Evolutionary conservation across 2,113 vertebrate genomes (phyloP).

Genomic region (Menidia beryllina): DNA sequence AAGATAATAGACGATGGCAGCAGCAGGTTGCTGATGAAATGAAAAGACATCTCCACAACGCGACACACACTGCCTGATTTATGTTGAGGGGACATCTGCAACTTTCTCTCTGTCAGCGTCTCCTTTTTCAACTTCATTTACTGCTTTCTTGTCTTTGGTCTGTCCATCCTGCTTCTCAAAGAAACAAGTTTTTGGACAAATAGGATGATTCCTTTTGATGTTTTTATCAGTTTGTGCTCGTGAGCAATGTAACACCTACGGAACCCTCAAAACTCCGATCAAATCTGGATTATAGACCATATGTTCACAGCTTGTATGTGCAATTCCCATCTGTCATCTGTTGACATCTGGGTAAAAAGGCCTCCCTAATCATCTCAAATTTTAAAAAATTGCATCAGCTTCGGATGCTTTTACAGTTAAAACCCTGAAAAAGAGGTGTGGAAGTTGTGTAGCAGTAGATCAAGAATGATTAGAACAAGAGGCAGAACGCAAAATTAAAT

Average conservation of each 20-base stretch:
- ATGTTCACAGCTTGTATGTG: conserved; percentile 17
- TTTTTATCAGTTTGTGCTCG: conserved; percentile 17
- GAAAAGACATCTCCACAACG: conserved; percentile 16
- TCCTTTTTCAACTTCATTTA: neutral
- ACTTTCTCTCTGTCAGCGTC: neutral
- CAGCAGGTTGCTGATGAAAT: conserved; percentile 65
- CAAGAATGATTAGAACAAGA: too few species aligned
- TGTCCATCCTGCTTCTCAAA: too few species aligned
- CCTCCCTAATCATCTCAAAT: neutral
- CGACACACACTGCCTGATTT: neutral
- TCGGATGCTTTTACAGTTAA: neutral
- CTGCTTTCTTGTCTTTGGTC: neutral
- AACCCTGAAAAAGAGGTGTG: neutral
- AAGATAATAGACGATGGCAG: neutral
- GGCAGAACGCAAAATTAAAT: too few species aligned
- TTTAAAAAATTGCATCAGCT: neutral
- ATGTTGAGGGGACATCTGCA: neutral
- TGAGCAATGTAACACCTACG: conserved; percentile 31
- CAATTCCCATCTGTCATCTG: conserved; percentile 36
- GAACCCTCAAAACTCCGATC: conserved; percentile 14
- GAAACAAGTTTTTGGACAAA: neutral
- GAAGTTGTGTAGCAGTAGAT: neutral
- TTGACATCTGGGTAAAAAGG: neutral
- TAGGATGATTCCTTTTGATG: conserved; percentile 4
- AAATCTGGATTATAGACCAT: conserved; percentile 19